phyloP scores from a whole-genome alignment of 2,888 invertebrate genomes.

The Crossocerus cetratus region DNA sequence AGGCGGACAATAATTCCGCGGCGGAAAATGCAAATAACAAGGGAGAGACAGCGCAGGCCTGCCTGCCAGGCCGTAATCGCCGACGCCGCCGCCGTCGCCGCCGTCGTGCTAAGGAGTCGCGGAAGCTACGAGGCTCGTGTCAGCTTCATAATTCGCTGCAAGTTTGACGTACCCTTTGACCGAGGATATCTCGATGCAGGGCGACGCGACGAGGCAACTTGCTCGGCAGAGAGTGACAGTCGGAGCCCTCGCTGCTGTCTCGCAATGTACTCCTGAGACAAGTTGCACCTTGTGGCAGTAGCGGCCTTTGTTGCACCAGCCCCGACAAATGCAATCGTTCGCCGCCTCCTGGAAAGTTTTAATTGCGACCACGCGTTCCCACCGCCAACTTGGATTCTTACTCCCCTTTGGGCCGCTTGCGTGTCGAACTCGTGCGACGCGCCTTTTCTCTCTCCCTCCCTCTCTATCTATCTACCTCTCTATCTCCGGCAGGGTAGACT shows the following conservation, averaged over 20 bases:
- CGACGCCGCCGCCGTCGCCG: no score
- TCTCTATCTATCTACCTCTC: no score
- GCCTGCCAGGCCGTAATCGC: no score
- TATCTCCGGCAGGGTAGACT: no score
- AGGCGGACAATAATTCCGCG: constrained; percentile 46
- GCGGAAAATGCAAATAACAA: constrained; percentile 51
- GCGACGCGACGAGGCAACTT: no score
- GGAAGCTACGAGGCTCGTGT: constrained; percentile 48
- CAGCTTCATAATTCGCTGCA: constrained; percentile 57
- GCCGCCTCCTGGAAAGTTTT: constrained; percentile 27
- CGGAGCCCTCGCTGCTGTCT: constrained; percentile 11
- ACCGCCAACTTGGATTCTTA: no score
- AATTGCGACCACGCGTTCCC: constrained; percentile 23
- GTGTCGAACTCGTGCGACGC: background rate
- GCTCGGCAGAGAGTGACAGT: constrained; percentile 30
- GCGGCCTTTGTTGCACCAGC: constrained; percentile 28
- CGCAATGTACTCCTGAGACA: background rate
- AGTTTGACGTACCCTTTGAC: constrained; percentile 52
- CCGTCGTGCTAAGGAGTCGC: no score
- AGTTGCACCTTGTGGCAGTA: constrained; percentile 15
- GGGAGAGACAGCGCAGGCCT: constrained; percentile 10
- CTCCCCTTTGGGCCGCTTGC: background rate
- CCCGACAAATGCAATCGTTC: constrained; percentile 30
- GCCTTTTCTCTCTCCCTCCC: background rate
- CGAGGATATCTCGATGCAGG: constrained; percentile 34